These are phyloP conservation scores for Diabrotica undecimpunctata DNA, from an alignment of 1,140 invertebrate genomes.

Conservation along the genomic window DNA sequence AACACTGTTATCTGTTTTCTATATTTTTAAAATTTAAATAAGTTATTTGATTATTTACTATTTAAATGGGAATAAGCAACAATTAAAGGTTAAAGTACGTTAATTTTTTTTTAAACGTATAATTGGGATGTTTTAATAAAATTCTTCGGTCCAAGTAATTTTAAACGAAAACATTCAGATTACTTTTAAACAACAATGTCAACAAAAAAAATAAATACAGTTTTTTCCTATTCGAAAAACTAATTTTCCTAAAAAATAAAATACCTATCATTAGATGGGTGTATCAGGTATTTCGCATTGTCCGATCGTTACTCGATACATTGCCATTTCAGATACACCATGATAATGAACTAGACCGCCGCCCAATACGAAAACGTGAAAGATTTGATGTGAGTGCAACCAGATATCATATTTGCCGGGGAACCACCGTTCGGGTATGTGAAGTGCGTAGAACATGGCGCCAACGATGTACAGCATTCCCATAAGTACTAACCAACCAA, in stretches of 20 bases:
- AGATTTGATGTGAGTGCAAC: constrained; percentile 99
- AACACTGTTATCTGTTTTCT: too few species aligned
- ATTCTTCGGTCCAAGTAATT: not conserved
- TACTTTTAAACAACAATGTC: not conserved
- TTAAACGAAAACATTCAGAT: not conserved
- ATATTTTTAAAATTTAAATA: too few species aligned
- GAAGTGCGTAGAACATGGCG: constrained; percentile 89
- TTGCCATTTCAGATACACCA: constrained; percentile 97
- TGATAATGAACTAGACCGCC: constrained; percentile 98
- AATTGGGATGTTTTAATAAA: too few species aligned
- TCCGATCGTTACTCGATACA: constrained; percentile 87
- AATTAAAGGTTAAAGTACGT: too few species aligned
- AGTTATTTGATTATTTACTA: too few species aligned
- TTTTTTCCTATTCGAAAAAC: not conserved
- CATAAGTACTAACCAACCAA: constrained; percentile 98
- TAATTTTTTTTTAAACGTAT: too few species aligned
- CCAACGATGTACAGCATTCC: constrained; percentile 88
- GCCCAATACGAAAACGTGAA: constrained; percentile 95
- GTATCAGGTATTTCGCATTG: constrained; percentile 63
- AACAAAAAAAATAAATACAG: not conserved
- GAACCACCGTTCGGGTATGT: constrained; percentile 96
- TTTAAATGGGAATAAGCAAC: too few species aligned
- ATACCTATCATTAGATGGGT: constrained; percentile 36
- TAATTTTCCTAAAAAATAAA: constrained; percentile 3
- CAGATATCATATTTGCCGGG: constrained; percentile 99